Percentiles rank a stretch among this genome's conserved stretches.
Conservation (phyloP, 2,113 vertebrate species). For the Burhinus bistriatus region DNA sequence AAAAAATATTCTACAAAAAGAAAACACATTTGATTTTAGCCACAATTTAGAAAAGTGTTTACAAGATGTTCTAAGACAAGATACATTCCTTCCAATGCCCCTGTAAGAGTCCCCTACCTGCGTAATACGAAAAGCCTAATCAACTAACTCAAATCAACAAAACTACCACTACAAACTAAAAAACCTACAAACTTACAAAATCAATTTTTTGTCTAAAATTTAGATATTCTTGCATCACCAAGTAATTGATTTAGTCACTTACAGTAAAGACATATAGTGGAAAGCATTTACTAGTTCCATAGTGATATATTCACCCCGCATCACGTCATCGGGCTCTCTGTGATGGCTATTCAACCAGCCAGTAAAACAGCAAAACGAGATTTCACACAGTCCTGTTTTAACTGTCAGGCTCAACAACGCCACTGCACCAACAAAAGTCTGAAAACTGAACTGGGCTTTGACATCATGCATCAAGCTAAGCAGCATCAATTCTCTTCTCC, state of each 20-base stretch:
- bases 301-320: not conserved
- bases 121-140: not conserved
- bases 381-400: not conserved
- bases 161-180: not conserved
- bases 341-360: not conserved
- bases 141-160: not conserved
- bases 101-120: not conserved
- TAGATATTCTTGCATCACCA: not conserved
- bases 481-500: not conserved
- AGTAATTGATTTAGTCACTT: not conserved
- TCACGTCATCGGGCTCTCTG: not conserved
- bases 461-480: not conserved
- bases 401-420: not conserved
- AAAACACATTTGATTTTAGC: conserved; percentile 53
- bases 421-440: conserved; percentile 2
- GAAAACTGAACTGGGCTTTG: conserved; percentile 26
- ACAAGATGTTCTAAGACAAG: not conserved
- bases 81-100: conserved; percentile 1
- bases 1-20: conserved; percentile 58
- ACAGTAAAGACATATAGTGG: not conserved
- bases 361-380: not conserved
- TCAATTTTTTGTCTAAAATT: not conserved
- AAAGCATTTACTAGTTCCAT: not conserved
- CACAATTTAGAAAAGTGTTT: conserved; percentile 50
- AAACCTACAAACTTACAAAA: not conserved